A percentile compares a stretch with the other conserved stretches of the same genome.
Conservation (phyloP, 2,797 vertebrate genomes). For the Danio albolineatus region DNA sequence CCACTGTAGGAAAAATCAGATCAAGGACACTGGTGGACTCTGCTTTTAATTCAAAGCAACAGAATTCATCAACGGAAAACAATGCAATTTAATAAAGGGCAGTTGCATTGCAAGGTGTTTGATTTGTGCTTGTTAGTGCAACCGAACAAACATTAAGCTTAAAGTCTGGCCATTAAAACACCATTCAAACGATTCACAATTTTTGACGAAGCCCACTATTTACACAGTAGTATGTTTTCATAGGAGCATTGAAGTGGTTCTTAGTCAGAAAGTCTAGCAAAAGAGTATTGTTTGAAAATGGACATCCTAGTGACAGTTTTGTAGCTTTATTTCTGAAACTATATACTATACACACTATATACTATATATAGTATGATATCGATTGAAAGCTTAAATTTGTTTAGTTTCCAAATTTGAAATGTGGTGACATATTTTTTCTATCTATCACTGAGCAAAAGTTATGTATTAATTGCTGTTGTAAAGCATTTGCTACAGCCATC, state of each 20-base stretch:
- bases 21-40: slow-evolving; percentile 49
- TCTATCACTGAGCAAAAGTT: too few relatives aligned
- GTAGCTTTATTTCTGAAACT: too few relatives aligned
- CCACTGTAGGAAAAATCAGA: background rate
- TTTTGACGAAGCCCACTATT: slow-evolving; percentile 21
- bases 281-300: too few relatives aligned
- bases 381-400: too few relatives aligned
- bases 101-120: slow-evolving; percentile 50
- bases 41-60: slow-evolving; percentile 57
- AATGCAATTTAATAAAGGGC: slow-evolving; percentile 49
- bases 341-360: too few relatives aligned
- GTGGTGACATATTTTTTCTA: too few relatives aligned
- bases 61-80: slow-evolving; percentile 55
- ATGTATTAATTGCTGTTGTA: too few relatives aligned
- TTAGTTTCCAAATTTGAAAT: too few relatives aligned
- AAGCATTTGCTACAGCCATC: too few relatives aligned
- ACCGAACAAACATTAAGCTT: slow-evolving; percentile 42
- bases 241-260: background rate
- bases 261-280: background rate
- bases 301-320: too few relatives aligned
- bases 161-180: slow-evolving; percentile 44
- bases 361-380: too few relatives aligned
- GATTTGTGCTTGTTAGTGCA: slow-evolving; percentile 50
- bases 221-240: background rate
- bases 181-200: slow-evolving; percentile 33